Base-by-base conservation (phyloP, 2,797 vertebrate species). In the Acipenser oxyrinchus region DNA sequence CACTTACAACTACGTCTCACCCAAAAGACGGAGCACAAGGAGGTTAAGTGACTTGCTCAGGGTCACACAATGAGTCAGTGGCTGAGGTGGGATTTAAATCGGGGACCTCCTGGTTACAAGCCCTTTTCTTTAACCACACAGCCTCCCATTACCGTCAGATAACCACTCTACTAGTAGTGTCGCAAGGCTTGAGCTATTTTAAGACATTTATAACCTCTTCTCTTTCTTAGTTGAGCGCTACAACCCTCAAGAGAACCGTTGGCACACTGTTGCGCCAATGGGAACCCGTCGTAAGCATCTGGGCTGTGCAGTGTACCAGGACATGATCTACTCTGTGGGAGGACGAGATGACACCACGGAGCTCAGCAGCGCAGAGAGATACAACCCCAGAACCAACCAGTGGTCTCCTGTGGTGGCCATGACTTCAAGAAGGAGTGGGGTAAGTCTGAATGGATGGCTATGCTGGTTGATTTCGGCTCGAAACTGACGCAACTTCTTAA, bases 341-440 rank as follows among this genome's bases (percentile, higher is more conserved):
- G 97, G 97, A 15, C 84, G 97, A 74, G 97, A 99, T 11, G 97
- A 99, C 71, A 98, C 97, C 1, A 99, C 97, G 0, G 97, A 99
- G 83, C 91, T 99, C 65, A 99, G 96, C 77, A 99, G 96, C 0
- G 97, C 97, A 0, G 97, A 99, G 82, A 84, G 97, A 73, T 99
- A 98, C 86, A 99, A 98, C 82, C 96, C 97, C 60, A 86, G 96
- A 70, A 97, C 95, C 52, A 99, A 98, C 82, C 96, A 98, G 84
- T 99, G 97, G 97, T 97, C 96, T 63, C 95, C 97, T 0, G 97
- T 99, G 1, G 97, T 99, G 48, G 97, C 97, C 62, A 99, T 99
- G 97, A 99, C 96, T 0, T 99, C 97, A 50, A 91, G 97, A 57
- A 90, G 97, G 8, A 99, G 97, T 0, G 97, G 97, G 76, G 97